Percentiles rank a stretch among this genome's conserved stretches.
Evolutionary conservation across 2,113 vertebrate species (phyloP).

Genomic region (Syngnathus floridae): DNA sequence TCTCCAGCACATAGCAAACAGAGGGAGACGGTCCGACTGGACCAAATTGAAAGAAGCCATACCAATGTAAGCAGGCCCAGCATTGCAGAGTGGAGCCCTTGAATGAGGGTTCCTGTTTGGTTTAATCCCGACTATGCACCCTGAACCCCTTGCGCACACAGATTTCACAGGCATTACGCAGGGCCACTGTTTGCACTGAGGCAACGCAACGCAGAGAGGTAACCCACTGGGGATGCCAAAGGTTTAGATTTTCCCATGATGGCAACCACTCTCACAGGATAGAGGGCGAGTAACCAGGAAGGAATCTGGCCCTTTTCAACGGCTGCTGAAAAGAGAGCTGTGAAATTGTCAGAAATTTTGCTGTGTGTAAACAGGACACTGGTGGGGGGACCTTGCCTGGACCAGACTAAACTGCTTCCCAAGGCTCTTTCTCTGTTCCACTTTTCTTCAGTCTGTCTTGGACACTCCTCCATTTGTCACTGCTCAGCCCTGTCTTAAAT

Average conservation of each 20-base stretch:
- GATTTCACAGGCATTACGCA: conserved; percentile 68
- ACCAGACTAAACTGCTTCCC: conserved; percentile 41
- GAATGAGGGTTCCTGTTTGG: conserved; percentile 65
- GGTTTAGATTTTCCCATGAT: conserved; percentile 74
- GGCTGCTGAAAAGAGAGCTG: conserved; percentile 68
- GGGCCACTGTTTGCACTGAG: conserved; percentile 63
- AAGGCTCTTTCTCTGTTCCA: conserved; percentile 40
- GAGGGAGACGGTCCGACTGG: conserved; percentile 50
- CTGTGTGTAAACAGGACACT: conserved; percentile 65
- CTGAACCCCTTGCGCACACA: conserved; percentile 56
- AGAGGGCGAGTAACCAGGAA: conserved; percentile 72
- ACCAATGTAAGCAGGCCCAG: conserved; percentile 59
- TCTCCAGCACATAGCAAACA: conserved; percentile 61
- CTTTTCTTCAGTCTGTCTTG: conserved; percentile 25
- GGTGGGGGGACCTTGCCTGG: conserved; percentile 38
- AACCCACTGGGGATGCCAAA: conserved; percentile 68
- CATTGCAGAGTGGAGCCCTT: conserved; percentile 45
- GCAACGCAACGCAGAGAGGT: conserved; percentile 59
- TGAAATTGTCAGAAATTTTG: conserved; percentile 74
- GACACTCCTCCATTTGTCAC: conserved; percentile 38
- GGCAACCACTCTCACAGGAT: conserved; percentile 52
- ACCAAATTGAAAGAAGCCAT: conserved; percentile 48
- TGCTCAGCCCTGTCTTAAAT: conserved; percentile 49
- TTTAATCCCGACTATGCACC: conserved; percentile 61
- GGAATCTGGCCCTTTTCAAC: conserved; percentile 73